Base-by-base conservation (phyloP, 1,140 invertebrate species). In the Eriocheir sinensis region DNA sequence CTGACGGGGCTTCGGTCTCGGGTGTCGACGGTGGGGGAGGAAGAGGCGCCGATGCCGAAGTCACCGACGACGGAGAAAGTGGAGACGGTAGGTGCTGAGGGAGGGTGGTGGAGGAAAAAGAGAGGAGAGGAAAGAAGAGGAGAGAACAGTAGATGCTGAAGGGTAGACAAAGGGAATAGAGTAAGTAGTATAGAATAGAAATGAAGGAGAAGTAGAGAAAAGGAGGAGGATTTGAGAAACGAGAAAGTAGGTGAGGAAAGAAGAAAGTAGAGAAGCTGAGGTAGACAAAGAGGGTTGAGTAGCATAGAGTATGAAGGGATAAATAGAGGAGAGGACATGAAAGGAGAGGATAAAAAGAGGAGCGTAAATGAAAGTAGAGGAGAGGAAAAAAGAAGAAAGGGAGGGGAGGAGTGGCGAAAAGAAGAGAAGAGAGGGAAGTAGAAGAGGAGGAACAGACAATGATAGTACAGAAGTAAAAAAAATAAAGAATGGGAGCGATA, bases 61-160 rank as follows among this genome's bases (percentile, higher is more conserved):
- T 95, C 94, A 1, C 94, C 94, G 36, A 95, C 94, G 8, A 95
- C 94, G 17, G 94, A 95, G 83, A 95, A 95, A 86, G 94, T 95
- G 36, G 94, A 95, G 72, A 95, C 94, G 94, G 94, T 95, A 92
- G 27, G 94, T 95, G 48, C 72, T 36, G 32, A 21, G 48, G 44
- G 27, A 44, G 38, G 72, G n/a, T n/a, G 32, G 9, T 2, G 91
- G 91, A 15, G 34, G 79, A 41, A 44, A 44, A 32, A 1, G 90
- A 30, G 90, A n/a, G 34, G 27, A 27, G 17, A 41, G 17, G 41
- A 79, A 21, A n/a, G 90, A 36, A 6, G 60, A 36, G 60, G 30
- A 36, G 60, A 44, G 48, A 60, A 21, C n/a, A 30, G n/a, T 0
- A 48, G 40, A 0, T 41, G 8, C 27, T 44, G 8, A 41, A n/a